A percentile compares a stretch with the other conserved stretches of the same genome.
These are phyloP conservation scores for Lucifuga dentata DNA, from an alignment of 2,113 vertebrate species.

Conservation along the genomic window DNA sequence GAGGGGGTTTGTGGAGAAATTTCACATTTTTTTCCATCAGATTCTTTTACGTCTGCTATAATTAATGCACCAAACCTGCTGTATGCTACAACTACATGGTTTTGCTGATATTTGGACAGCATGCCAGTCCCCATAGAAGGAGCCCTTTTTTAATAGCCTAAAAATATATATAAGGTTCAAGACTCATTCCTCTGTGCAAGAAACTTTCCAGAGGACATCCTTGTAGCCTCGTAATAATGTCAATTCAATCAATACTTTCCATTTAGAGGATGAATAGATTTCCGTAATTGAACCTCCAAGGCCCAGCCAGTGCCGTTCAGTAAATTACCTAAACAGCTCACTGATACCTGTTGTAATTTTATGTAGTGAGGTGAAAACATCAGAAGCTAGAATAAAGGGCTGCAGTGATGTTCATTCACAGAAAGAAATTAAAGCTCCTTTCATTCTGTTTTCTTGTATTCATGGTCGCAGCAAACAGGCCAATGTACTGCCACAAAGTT, in stretches of 20 bases:
- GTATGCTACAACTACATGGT: no score
- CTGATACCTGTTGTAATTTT: slow-evolving; percentile 48
- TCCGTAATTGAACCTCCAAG: slow-evolving; percentile 61
- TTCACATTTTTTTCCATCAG: neutral
- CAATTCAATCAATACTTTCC: slow-evolving; percentile 62
- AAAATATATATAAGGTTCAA: neutral
- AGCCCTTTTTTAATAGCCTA: slow-evolving; percentile 1
- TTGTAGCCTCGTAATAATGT: slow-evolving; percentile 50
- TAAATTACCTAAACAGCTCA: slow-evolving; percentile 61
- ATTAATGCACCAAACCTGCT: slow-evolving; percentile 27
- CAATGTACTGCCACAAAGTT: neutral
- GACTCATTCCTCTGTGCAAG: slow-evolving; percentile 23
- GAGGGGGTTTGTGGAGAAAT: no score
- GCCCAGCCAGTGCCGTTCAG: slow-evolving; percentile 29
- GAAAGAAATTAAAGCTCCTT: neutral
- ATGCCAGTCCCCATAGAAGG: slow-evolving; percentile 1
- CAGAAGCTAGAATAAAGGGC: slow-evolving; percentile 25
- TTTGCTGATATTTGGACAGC: neutral
- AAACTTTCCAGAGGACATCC: slow-evolving; percentile 37
- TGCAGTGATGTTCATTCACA: slow-evolving; percentile 1
- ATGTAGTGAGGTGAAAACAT: slow-evolving; percentile 37
- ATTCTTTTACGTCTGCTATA: neutral
- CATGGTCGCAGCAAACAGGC: slow-evolving; percentile 9
- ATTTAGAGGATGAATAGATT: slow-evolving; percentile 68
- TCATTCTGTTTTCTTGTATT: neutral